Base-by-base conservation (phyloP, 2,888 invertebrate species). In the Hyposoter didymator region DNA sequence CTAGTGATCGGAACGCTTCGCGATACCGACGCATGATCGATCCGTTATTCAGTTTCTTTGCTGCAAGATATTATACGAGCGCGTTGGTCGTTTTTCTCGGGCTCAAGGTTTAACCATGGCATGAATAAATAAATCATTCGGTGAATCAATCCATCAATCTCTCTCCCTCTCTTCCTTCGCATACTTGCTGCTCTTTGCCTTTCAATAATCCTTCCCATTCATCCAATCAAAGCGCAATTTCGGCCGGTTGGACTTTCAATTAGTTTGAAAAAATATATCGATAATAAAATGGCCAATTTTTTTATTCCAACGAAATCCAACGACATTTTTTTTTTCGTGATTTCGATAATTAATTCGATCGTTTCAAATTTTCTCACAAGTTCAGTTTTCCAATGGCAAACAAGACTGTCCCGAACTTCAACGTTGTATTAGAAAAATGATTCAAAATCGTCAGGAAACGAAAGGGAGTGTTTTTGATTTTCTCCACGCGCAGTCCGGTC, bases 131-230 rank as follows among this genome's bases (percentile, higher is more conserved):
- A 59, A 59, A 59, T 59, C 55, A 59, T 59, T 59, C 55, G 14
- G 14, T 59, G 22, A 12, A 59, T 28, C 55, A 22, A 59, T 49
- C 47, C 47, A 49, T 59, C 55, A 22, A 12, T 28, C 55, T 22
- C 35, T 49, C n/a, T 70, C 35, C 35, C 35, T 74, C 73, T 39
- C 45, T 67, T 59, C 49, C 47, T 62, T 45, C 47, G 39, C 43
- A 75, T 59, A 64, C 64, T 75, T 84, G 75, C 62, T 32, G 17
- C 62, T 22, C n/a, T n/a, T n/a, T 17, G 32, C 17, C n/a, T 52
- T 59, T 28, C 10, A 22, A 59, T 59, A 10, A 59, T 59, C 28
- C 10, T 28, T 28, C 14, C 28, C 3, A 22, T 52, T 8, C 8
- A 52, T 52, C 19, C 52, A 52, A 39, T 39, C 39, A 39, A 39